These are phyloP conservation scores for Dicrurus megarhynchus DNA, from an alignment of 2,113 vertebrate species.

Conservation along the genomic window DNA sequence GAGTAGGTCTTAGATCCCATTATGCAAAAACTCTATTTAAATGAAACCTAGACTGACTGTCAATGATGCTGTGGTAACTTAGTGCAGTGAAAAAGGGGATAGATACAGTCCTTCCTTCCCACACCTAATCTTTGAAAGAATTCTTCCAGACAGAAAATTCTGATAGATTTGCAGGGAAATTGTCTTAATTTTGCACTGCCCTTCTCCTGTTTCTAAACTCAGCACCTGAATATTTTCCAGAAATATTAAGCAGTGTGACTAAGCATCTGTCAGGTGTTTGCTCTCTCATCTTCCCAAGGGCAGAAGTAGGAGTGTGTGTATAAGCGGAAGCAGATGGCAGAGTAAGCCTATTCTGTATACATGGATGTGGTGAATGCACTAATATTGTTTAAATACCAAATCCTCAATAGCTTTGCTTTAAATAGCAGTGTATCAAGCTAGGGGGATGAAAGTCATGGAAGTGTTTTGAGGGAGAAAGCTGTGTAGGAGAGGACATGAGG, in stretches of 20 bases:
- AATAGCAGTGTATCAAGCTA: neutral
- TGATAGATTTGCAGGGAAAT: neutral
- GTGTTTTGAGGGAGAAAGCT: neutral
- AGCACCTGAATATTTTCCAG: conserved; percentile 13
- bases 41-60: conserved; percentile 6
- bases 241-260: conserved; percentile 1
- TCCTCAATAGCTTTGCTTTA: neutral
- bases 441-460: neutral
- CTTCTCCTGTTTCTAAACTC: neutral
- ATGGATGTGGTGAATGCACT: neutral
- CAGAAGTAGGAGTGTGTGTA: neutral
- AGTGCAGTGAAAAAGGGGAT: neutral
- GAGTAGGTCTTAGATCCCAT: neutral
- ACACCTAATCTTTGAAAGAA: neutral
- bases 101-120: neutral
- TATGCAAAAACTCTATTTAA: neutral
- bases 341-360: neutral
- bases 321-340: neutral
- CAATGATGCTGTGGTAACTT: neutral
- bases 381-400: conserved; percentile 3
- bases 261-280: conserved; percentile 48
- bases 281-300: conserved; percentile 14
- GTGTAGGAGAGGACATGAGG: neutral
- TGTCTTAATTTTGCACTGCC: neutral
- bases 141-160: neutral